Percentiles rank a stretch among this genome's conserved stretches.
phyloP scores from a whole-genome alignment of 2,113 vertebrate genomes.

The Psittacus erithacus region DNA sequence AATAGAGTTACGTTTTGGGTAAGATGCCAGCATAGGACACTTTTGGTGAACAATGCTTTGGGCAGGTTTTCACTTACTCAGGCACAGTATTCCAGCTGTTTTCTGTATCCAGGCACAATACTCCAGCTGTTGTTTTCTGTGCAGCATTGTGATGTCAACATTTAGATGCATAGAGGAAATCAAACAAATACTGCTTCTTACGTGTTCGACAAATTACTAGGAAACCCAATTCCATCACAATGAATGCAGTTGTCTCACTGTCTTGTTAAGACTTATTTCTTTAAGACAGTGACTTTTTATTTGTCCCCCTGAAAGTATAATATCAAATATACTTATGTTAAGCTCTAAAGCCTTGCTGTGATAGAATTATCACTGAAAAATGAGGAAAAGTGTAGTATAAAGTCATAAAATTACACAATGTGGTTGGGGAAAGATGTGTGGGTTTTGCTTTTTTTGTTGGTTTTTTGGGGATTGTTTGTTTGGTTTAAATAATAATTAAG shows the following conservation, averaged over 20 bases:
- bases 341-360: not conserved
- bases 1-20: rapidly evolving
- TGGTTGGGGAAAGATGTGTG: not conserved
- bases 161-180: not conserved
- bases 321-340: not conserved
- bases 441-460: not conserved
- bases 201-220: not conserved
- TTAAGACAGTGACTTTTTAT: not conserved
- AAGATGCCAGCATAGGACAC: not conserved
- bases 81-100: not conserved
- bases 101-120: not conserved
- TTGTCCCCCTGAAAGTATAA: not conserved
- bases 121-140: not conserved
- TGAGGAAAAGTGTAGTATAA: not conserved
- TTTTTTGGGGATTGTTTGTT: not conserved
- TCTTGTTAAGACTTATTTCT: not conserved
- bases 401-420: not conserved
- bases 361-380: not conserved
- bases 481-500: not conserved
- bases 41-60: not conserved
- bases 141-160: not conserved
- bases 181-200: not conserved
- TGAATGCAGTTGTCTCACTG: not conserved
- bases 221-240: not conserved
- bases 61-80: not conserved